Base-by-base conservation (phyloP, 92 coral and sea anemone genomes). In the Chrysogorgia sp. region DNA sequence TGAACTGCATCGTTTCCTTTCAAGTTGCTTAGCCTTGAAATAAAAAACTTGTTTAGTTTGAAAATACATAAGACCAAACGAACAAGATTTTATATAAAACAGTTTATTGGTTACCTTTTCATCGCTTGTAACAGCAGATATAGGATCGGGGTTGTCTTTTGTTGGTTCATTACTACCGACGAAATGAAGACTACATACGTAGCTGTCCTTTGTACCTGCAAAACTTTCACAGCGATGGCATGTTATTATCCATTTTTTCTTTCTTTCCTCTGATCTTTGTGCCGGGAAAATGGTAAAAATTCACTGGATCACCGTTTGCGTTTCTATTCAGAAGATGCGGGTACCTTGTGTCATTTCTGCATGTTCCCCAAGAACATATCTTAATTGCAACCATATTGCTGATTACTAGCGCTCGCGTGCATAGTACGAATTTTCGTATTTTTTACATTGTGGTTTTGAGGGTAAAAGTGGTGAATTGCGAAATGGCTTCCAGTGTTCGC, bases 231-330 rank as follows among this genome's bases (percentile, higher is more conserved):
- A 40, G 10, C 70, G 70, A 33, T 63, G 70, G 22, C 71, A 63
- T 21, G 40, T 3, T 7, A 31, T 63, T 63, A 63, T 63, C 70
- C 70, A 63, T 63, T 63, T 31, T 31, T 10, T 31, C 22, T 41
- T 29, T 34, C 70, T 63, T 63, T 63, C 70, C 30, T 40, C 48
- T 30, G 47, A 33, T 30, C 47, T 64, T 21, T 40, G 50, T 3
- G 50, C n/a, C 71, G 34, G 71, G 71, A 64, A 64, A 64, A 64
- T 63, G 70, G 15, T 26, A 63, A 63, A 63, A 63, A 15, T 30
- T 22, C 9, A 34, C 17, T 63, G 70, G 70, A 26, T 34, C 70
- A 26, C 40, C 40, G 70, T 63, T 63, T 20, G 21, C 21, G 30
- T 63, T 21, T 29, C 41, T 63, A 1, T 30, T 63, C 1, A 3